These are phyloP conservation scores for Neodiprion pinetum DNA, from an alignment of 1,140 invertebrate species.

Conservation along the genomic window DNA sequence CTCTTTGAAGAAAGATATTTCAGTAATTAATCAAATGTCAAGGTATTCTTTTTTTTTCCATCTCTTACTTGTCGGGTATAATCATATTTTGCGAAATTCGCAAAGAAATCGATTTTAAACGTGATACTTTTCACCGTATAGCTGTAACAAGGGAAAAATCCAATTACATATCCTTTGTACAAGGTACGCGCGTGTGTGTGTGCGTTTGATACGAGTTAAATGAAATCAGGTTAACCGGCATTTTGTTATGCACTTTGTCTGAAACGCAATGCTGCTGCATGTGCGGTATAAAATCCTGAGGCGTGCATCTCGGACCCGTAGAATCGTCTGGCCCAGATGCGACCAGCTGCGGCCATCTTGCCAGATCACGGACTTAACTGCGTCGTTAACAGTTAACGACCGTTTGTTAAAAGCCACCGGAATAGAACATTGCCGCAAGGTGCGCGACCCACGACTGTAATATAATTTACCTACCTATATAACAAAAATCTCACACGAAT, in stretches of 20 bases:
- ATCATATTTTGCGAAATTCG: no score
- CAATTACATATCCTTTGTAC: no score
- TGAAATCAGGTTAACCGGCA: not conserved
- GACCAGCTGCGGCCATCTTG: slow-evolving; percentile 51
- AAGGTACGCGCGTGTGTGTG: not conserved
- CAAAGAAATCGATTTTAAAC: no score
- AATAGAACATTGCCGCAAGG: slow-evolving; percentile 37
- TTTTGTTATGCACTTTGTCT: not conserved
- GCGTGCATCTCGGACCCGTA: not conserved
- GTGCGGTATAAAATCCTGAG: slow-evolving; percentile 12
- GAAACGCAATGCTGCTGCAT: slow-evolving; percentile 9
- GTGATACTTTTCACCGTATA: no score
- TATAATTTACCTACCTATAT: not conserved
- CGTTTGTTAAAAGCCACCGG: slow-evolving; percentile 49
- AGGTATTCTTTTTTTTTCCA: no score
- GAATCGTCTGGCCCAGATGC: slow-evolving; percentile 3
- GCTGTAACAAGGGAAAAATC: no score
- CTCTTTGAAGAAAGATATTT: no score
- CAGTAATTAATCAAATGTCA: no score
- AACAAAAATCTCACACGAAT: no score
- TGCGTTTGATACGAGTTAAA: not conserved
- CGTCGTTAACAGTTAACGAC: slow-evolving; percentile 49
- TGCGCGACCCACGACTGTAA: not conserved
- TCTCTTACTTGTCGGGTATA: no score
- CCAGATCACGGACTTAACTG: slow-evolving; percentile 40